Conservation (phyloP, 2,113 vertebrate species). For the Lontra canadensis region DNA sequence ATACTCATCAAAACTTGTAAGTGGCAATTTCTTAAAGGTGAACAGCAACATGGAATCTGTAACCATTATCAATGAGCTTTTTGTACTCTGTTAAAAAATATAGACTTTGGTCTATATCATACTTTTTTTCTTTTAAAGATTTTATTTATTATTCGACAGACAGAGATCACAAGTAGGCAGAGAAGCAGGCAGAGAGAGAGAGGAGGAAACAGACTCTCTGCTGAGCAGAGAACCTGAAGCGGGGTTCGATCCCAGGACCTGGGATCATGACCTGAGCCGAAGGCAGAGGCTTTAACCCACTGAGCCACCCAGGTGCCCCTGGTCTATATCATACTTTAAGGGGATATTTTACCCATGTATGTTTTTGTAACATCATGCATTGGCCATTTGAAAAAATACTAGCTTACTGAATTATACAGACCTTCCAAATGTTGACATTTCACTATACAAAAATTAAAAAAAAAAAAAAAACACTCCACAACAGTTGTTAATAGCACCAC, state of each 20-base stretch:
- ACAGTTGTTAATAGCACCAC: slow-evolving; percentile 25
- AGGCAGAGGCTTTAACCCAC: too few relatives aligned
- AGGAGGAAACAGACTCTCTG: too few relatives aligned
- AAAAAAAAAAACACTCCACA: not conserved
- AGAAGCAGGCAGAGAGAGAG: too few relatives aligned
- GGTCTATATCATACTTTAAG: not conserved
- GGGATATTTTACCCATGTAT: not conserved
- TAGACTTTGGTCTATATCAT: not conserved
- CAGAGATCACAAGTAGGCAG: too few relatives aligned
- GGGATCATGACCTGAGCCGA: too few relatives aligned
- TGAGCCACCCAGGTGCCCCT: too few relatives aligned
- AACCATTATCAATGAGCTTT: slow-evolving; percentile 12
- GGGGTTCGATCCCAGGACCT: too few relatives aligned
- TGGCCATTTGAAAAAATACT: slow-evolving; percentile 20
- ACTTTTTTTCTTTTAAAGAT: too few relatives aligned
- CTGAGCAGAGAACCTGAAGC: too few relatives aligned
- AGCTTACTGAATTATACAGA: not conserved
- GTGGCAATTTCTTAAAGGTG: slow-evolving; percentile 14
- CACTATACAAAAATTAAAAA: not conserved
- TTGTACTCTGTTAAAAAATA: not conserved
- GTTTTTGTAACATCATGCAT: not conserved
- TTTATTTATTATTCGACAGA: too few relatives aligned
- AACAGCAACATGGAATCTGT: slow-evolving; percentile 28
- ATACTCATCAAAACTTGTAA: slow-evolving; percentile 20
- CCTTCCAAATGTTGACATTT: slow-evolving; percentile 45